Conservation (phyloP, 2,113 vertebrate genomes). For the Percina caprodes region DNA sequence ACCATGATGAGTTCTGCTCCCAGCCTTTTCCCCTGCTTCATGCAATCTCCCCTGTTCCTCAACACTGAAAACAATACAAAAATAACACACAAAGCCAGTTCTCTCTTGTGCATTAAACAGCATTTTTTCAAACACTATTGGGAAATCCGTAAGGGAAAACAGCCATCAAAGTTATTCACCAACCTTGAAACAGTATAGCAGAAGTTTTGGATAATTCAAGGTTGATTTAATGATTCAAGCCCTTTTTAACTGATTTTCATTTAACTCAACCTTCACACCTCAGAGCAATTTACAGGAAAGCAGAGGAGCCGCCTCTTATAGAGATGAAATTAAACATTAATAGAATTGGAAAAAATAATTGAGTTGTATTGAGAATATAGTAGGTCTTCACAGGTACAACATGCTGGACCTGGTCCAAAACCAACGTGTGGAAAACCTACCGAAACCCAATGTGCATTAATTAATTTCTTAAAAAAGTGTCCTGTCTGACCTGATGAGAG, state of each 20-base stretch:
- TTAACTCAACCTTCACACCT: conserved; percentile 62
- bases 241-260: conserved; percentile 47
- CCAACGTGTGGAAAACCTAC: neutral
- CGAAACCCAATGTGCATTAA: neutral
- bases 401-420: neutral
- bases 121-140: conserved; percentile 17
- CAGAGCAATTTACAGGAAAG: conserved; percentile 34
- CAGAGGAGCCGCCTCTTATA: conserved; percentile 14
- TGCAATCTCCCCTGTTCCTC: conserved; percentile 4
- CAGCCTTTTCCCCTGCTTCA: conserved; percentile 16
- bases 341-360: conserved; percentile 8
- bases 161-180: conserved; percentile 39
- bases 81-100: conserved; percentile 26
- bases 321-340: conserved; percentile 38
- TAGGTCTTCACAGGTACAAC: neutral
- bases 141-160: conserved; percentile 25
- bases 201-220: conserved; percentile 64
- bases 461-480: neutral
- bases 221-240: conserved; percentile 63
- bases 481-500: neutral
- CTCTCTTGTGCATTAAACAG: conserved; percentile 10
- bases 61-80: conserved; percentile 15
- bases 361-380: neutral
- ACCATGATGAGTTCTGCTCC: conserved; percentile 40
- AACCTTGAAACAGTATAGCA: conserved; percentile 45